Evolutionary conservation across 2,888 invertebrate species (phyloP), one percentile per base, ranked within the genome.

Genomic region (Dioctria linearis): DNA sequence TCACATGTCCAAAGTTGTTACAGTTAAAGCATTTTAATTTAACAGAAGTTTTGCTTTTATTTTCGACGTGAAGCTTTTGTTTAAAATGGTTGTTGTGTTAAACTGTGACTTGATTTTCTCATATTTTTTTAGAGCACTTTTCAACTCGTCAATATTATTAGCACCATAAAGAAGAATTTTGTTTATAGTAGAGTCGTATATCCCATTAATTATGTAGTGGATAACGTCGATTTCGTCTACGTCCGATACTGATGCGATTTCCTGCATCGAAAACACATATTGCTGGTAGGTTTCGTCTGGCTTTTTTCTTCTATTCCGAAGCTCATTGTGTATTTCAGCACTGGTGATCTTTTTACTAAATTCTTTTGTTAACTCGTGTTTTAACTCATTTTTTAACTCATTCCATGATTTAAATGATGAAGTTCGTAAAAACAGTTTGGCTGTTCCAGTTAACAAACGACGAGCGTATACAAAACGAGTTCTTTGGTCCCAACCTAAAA

Each of bases 181-280:
- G 25, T 25, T 25, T 25, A 25, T 25, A 25, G 25, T 25, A 25
- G 25, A 25, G 25, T 25, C 25, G 25, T 25, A 25, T 25, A 25
- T 25, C 25, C 25, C 25, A 25, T 25, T 25, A 25, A 25, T 25
- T 25, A 25, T 25, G 25, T 25, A 25, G 25, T 25, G 25, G 25
- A 25, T 25, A 25, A 25, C 25, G 25, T 25, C 25, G 25, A 25
- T 25, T 25, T 25, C 25, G 25, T 25, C 25, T 25, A 25, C 25
- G 25, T 25, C 25, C 25, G 25, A 25, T 25, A 25, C 25, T 25
- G 25, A 25, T 25, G 25, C 25, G 25, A 57, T 59, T 13, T 75
- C 73, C 11, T 59, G 57, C 73, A 75, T 75, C 2, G 73, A 4
- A 11, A 75, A 75, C 5, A 75, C 5, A 43, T 75, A 59, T 59